phyloP scores from a whole-genome alignment of 2,113 vertebrate genomes.

The Hypanus sabinus region DNA sequence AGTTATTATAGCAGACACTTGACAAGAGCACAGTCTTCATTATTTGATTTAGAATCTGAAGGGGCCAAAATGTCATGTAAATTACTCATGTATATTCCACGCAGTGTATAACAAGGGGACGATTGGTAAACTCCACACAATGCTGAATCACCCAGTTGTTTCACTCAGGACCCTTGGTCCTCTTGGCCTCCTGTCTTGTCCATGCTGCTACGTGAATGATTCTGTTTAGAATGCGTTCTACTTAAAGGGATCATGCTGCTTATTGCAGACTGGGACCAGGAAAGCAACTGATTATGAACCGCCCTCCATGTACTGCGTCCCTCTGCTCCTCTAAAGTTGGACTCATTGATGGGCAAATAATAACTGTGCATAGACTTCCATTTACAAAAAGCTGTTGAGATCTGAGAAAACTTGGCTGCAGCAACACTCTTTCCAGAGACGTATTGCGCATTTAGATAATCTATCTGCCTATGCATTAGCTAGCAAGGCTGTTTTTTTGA shows the following conservation, averaged over 20 bases:
- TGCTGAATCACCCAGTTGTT: background rate
- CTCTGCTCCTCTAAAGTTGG: background rate
- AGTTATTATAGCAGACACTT: background rate
- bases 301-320: too few relatives aligned
- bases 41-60: background rate
- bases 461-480: background rate
- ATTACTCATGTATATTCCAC: background rate
- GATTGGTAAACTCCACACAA: background rate
- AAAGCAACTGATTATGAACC: background rate
- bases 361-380: background rate
- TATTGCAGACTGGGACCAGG: background rate
- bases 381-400: background rate
- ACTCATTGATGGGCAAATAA: background rate
- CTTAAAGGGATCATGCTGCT: background rate
- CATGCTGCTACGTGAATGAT: background rate
- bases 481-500: background rate
- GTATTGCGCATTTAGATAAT: background rate
- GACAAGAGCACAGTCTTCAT: background rate
- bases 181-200: background rate
- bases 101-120: background rate
- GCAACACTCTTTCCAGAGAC: background rate
- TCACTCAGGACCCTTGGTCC: background rate
- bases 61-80: background rate
- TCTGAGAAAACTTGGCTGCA: background rate
- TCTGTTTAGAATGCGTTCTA: background rate